phyloP scores from a whole-genome alignment of 2,888 invertebrate species.

The Pemphredon lugubris region DNA sequence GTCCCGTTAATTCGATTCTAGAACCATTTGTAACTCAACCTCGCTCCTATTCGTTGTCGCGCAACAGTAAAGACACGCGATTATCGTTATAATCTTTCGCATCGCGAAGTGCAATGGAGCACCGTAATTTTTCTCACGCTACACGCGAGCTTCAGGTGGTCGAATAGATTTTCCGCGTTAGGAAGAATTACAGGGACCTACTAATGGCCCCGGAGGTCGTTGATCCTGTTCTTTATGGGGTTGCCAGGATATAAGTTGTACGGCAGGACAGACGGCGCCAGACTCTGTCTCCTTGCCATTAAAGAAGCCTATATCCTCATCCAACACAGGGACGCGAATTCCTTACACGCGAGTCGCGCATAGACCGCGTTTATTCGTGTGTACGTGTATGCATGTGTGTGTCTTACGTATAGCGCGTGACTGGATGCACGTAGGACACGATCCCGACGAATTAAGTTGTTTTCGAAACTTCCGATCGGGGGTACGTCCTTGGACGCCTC shows the following conservation, averaged over 20 bases:
- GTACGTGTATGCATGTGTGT: neutral
- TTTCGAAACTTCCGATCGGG: constrained; percentile 56
- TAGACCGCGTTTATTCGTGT: no score
- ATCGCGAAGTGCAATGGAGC: no score
- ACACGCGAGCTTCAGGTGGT: constrained; percentile 35
- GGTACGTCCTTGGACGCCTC: constrained; percentile 52
- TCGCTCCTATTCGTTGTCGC: no score
- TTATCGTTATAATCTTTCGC: no score
- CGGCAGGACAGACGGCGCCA: constrained; percentile 65
- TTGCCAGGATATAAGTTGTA: constrained; percentile 55
- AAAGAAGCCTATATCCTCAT: constrained; percentile 51
- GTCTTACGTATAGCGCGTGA: constrained; percentile 15
- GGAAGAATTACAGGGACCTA: constrained; percentile 24
- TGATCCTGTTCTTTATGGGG: constrained; percentile 57
- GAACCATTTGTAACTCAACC: no score
- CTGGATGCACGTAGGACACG: constrained; percentile 25
- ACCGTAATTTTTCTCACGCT: neutral
- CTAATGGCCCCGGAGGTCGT: constrained; percentile 49
- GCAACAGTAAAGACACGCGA: no score
- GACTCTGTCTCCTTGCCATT: constrained; percentile 61
- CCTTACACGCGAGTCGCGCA: neutral
- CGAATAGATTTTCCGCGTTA: constrained; percentile 18
- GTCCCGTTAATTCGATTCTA: no score
- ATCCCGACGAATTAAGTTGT: constrained; percentile 49
- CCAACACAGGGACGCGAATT: constrained; percentile 1